phyloP scores from a whole-genome alignment of 53 echinoderm and acorn worm genomes.

The Arbacia lixula region DNA sequence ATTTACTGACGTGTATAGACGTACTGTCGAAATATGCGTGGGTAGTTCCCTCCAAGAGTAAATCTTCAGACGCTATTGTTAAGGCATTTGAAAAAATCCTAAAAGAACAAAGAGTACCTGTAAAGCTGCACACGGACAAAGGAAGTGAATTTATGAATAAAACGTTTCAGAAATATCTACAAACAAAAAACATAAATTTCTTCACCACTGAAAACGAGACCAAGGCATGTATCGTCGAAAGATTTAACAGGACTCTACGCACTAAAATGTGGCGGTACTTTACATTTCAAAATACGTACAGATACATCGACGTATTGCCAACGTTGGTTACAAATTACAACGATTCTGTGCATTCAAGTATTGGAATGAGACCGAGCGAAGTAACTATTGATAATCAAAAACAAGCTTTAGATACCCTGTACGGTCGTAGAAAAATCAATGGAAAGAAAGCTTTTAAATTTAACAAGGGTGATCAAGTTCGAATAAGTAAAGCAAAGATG shows the following conservation, averaged over 20 bases:
- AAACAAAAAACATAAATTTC: slow-evolving; percentile 31
- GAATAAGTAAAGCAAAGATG: slow-evolving; percentile 5
- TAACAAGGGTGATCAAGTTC: slow-evolving; percentile 17
- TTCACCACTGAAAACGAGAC: slow-evolving; percentile 63
- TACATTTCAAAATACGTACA: slow-evolving; percentile 23
- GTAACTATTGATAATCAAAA: slow-evolving; percentile 38
- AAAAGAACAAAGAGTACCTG: slow-evolving; percentile 14
- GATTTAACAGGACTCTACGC: slow-evolving; percentile 57
- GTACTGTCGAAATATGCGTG: slow-evolving; percentile 53
- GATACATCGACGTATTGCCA: slow-evolving; percentile 28
- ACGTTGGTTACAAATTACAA: slow-evolving; percentile 7
- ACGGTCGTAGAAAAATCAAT: slow-evolving; percentile 10
- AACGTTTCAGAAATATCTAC: slow-evolving; percentile 48
- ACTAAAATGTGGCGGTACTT: slow-evolving; percentile 56
- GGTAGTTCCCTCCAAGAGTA: slow-evolving; percentile 36
- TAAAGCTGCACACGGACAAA: slow-evolving; percentile 53
- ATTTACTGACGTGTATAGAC: slow-evolving; percentile 62
- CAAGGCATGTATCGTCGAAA: slow-evolving; percentile 58
- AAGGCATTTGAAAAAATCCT: slow-evolving; percentile 31
- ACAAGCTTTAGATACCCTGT: slow-evolving; percentile 1
- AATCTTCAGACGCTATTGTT: slow-evolving; percentile 38
- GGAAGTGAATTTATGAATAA: slow-evolving; percentile 58
- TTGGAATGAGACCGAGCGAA: slow-evolving; percentile 15
- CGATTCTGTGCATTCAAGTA: slow-evolving; percentile 8
- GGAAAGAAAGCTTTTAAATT: slow-evolving; percentile 12